phyloP scores from a whole-genome alignment of 92 coral and sea anemone genomes.

The Umimayanthus kanabou region DNA sequence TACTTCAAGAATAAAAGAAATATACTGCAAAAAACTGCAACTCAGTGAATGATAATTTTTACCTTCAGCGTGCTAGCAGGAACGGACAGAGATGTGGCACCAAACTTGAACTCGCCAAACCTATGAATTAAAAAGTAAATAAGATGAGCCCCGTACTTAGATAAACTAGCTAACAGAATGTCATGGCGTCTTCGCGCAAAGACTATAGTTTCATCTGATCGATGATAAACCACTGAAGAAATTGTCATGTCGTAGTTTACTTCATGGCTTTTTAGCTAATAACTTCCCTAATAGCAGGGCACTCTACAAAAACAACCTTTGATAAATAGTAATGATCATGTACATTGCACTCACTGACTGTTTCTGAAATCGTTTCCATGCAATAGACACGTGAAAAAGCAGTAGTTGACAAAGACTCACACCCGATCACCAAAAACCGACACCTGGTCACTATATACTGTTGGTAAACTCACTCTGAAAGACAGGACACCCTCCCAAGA shows the following conservation, averaged over 20 bases:
- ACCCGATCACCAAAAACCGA: background rate
- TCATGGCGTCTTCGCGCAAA: background rate
- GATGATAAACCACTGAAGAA: too few species aligned
- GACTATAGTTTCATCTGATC: background rate
- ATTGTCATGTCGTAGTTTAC: too few species aligned
- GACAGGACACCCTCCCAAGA: conserved; percentile 86
- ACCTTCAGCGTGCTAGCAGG: conserved; percentile 88
- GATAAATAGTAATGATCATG: too few species aligned
- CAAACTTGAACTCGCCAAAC: conserved; percentile 89
- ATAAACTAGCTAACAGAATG: background rate
- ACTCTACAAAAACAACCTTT: too few species aligned
- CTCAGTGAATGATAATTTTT: background rate
- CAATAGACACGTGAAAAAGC: conserved; percentile 95
- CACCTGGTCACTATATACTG: background rate
- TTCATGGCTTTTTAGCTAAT: too few species aligned
- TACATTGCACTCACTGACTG: too few species aligned
- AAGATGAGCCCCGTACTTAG: background rate
- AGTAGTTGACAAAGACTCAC: conserved; percentile 23
- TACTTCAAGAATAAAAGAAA: too few species aligned
- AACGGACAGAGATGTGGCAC: conserved; percentile 83
- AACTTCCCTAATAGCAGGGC: too few species aligned
- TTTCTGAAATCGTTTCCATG: too few species aligned
- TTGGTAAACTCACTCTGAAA: conserved; percentile 79
- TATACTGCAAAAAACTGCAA: too few species aligned
- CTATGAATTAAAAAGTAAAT: conserved; percentile 40